Evolutionary conservation across 2,888 invertebrate species (phyloP), one percentile per base, ranked within the genome.

Genomic region (Sisyra terminalis): DNA sequence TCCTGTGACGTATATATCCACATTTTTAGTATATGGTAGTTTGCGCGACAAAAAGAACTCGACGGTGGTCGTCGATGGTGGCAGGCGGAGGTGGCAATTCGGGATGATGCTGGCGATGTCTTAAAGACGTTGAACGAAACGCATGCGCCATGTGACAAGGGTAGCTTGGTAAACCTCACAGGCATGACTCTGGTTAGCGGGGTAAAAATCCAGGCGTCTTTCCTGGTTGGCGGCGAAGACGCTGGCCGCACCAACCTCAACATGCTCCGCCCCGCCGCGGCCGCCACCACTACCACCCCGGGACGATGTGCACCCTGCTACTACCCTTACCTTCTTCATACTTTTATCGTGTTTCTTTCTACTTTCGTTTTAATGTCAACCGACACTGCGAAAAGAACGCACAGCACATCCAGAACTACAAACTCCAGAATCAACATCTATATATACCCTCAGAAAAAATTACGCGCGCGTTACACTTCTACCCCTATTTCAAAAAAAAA

Each of bases 191-290:
- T 60, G 63, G 63, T 62, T 60, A 63, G 63, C 45, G 60, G 64
- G 63, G 60, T 60, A 63, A 64, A 64, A 64, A 64, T 63, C 63
- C 61, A 59, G 59, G 59, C 63, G 64, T 63, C 64, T 63, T 63
- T 63, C 63, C 63, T 63, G 63, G 63, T 64, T 63, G 63, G 63
- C 57, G 63, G 62, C 62, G 52, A 52, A 53, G 58, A 57, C 60
- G 59, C 53, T 53, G 61, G 59, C 61, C 46, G 44, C 46, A 34
- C 63, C 60, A 60, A 64, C 64, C 64, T 63, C 64, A 64, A 64
- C 63, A 64, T 53, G 63, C 62, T 58, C 61, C 64, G 64, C 62
- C 63, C 53, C 43, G 39, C 39, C 39, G 29, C 32, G 40, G 41
- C 24, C 24, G 24, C 24, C 24, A 24, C 24, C 24, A 24, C 24